Evolutionary conservation across 1,140 invertebrate species (phyloP).

Genomic region (Euwallacea similis): DNA sequence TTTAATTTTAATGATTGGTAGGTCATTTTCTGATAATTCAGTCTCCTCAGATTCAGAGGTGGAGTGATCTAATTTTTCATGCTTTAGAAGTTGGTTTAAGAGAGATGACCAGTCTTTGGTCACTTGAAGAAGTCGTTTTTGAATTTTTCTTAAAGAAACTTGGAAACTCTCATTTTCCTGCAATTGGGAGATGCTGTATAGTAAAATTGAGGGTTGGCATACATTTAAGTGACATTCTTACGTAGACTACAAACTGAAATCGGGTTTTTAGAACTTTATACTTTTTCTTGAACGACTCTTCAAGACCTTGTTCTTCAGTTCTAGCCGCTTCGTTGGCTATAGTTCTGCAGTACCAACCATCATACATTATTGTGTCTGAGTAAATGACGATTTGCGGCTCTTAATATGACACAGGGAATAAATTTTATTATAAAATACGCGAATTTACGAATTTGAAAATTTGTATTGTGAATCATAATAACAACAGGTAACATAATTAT

Average conservation of each 20-base stretch:
- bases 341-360: slow-evolving; percentile 79
- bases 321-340: slow-evolving; percentile 73
- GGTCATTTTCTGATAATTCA: slow-evolving; percentile 84
- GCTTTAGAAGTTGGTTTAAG: slow-evolving; percentile 81
- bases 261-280: slow-evolving; percentile 86
- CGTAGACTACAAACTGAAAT: slow-evolving; percentile 87
- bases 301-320: slow-evolving; percentile 57
- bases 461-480: too few relatives aligned
- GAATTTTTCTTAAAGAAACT: slow-evolving; percentile 82
- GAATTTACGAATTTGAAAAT: too few relatives aligned
- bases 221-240: slow-evolving; percentile 55
- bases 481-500: too few relatives aligned
- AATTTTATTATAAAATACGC: too few relatives aligned
- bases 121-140: slow-evolving; percentile 81
- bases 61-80: slow-evolving; percentile 84
- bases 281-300: slow-evolving; percentile 72
- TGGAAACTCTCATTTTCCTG: slow-evolving; percentile 95
- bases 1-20: slow-evolving; percentile 59
- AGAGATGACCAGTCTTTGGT: slow-evolving; percentile 84
- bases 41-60: slow-evolving; percentile 90
- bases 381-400: too few relatives aligned
- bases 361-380: slow-evolving; percentile 72
- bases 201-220: too few relatives aligned
- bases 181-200: too few relatives aligned
- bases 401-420: too few relatives aligned